Conservation (phyloP, 2,797 vertebrate genomes). For the Labeo calbasu region DNA sequence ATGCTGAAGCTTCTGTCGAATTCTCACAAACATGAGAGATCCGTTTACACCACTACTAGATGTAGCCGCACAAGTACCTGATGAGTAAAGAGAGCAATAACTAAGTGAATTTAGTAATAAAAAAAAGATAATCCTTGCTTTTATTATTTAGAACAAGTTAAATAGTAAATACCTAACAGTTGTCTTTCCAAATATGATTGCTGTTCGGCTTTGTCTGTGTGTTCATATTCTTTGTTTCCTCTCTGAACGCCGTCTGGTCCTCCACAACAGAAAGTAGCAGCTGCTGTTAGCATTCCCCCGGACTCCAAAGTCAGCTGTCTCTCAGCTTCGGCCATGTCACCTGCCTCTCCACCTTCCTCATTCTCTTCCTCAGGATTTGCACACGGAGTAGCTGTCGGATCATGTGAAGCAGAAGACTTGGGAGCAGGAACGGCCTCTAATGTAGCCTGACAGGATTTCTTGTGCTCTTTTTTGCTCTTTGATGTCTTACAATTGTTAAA, state of each 20-base stretch:
- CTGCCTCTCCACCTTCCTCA: constrained; percentile 58
- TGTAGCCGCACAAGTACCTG: constrained; percentile 63
- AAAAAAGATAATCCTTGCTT: neutral
- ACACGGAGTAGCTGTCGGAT: constrained; percentile 54
- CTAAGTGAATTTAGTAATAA: neutral
- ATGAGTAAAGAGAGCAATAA: neutral
- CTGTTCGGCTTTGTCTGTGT: constrained; percentile 32
- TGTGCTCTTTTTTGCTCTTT: constrained; percentile 64
- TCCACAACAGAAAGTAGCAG: constrained; percentile 77
- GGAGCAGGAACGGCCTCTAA: constrained; percentile 39
- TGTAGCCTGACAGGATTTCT: constrained; percentile 39
- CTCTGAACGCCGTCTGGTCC: constrained; percentile 62
- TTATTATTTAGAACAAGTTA: neutral
- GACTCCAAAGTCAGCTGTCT: constrained; percentile 62
- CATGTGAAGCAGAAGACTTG: constrained; percentile 50
- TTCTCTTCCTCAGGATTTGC: constrained; percentile 58
- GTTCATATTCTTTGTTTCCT: constrained; percentile 46
- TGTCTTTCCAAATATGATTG: constrained; percentile 54
- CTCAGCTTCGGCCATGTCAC: constrained; percentile 68
- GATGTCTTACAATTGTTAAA: constrained; percentile 70
- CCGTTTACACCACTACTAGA: constrained; percentile 57
- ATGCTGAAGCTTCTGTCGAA: constrained; percentile 72
- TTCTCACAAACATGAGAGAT: constrained; percentile 78
- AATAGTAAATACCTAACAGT: constrained; percentile 61
- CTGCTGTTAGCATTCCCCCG: constrained; percentile 64